A percentile compares a stretch with the other conserved stretches of the same genome.
These are phyloP conservation scores for Styela plicata DNA, from an alignment of 23 tunicate genomes.

Conservation along the genomic window DNA sequence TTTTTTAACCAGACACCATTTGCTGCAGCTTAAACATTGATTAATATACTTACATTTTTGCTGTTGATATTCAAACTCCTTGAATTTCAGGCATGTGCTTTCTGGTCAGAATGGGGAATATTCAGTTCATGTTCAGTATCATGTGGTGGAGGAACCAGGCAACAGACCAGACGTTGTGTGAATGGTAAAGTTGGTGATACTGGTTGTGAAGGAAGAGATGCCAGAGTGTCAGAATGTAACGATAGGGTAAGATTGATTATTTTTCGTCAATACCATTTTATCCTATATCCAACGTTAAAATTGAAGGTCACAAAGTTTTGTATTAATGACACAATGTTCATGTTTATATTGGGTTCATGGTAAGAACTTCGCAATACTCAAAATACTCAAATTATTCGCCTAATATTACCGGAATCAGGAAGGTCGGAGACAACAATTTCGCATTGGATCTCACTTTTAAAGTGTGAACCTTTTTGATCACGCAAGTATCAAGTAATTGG, in stretches of 20 bases:
- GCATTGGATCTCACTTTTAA: no score
- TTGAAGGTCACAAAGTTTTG: background rate
- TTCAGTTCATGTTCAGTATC: slow-evolving; percentile 43
- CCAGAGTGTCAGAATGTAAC: slow-evolving; percentile 17
- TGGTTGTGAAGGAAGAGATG: slow-evolving; percentile 50
- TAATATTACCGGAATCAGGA: no score
- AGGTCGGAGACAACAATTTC: no score
- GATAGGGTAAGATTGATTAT: slow-evolving; percentile 6
- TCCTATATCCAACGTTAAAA: no score
- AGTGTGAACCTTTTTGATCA: no score
- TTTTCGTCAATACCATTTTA: background rate
- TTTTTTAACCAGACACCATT: no score
- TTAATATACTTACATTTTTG: no score
- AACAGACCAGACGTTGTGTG: slow-evolving; percentile 54
- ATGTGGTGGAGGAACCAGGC: slow-evolving; percentile 58
- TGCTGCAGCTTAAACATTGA: no score
- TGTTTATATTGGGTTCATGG: no score
- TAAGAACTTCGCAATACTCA: no score
- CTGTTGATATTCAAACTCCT: slow-evolving; percentile 1
- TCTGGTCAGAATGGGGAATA: slow-evolving; percentile 48
- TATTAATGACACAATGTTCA: background rate
- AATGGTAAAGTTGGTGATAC: slow-evolving; percentile 51
- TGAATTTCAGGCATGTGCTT: slow-evolving; percentile 40
- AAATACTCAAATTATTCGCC: no score
- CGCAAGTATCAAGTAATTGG: no score